Percentiles rank a stretch among this genome's conserved stretches.
These are phyloP conservation scores for Clarias batrachus DNA, from an alignment of 2,113 vertebrate species.

Conservation along the genomic window DNA sequence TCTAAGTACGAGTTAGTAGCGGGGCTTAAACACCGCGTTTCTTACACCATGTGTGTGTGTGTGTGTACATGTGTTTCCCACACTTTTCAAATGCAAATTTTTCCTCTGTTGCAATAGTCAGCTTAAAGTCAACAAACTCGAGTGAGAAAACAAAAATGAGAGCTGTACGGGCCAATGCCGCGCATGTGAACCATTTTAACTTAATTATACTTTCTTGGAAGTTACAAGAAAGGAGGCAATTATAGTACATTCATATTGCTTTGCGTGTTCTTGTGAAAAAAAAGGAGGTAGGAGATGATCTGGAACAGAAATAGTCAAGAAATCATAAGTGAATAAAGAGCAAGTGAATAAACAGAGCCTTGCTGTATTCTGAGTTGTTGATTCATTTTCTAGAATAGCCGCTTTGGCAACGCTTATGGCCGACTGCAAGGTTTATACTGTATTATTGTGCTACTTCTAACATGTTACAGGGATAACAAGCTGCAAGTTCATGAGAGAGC, in stretches of 20 bases:
- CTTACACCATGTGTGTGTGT: background rate
- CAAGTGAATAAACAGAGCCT: background rate
- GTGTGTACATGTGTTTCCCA: background rate
- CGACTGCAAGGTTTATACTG: background rate
- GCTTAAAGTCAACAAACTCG: conserved; percentile 38
- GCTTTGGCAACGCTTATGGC: background rate
- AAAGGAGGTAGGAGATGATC: background rate
- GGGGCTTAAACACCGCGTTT: conserved; percentile 14
- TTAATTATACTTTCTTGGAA: conserved; percentile 20
- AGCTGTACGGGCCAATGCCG: background rate
- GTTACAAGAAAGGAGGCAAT: conserved; percentile 24
- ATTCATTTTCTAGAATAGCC: background rate
- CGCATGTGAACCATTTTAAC: conserved; percentile 28
- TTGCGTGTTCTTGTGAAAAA: background rate
- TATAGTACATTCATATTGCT: background rate
- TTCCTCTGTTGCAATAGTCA: conserved; percentile 2
- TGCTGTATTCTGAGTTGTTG: background rate
- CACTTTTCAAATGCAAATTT: conserved; percentile 24
- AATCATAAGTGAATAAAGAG: background rate
- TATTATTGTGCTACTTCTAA: background rate
- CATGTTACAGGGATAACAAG: background rate
- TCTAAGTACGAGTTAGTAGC: conserved; percentile 18
- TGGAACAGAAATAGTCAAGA: background rate
- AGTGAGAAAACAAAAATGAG: conserved; percentile 11
- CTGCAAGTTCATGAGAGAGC: background rate